Conservation (phyloP, 2,888 invertebrate species). For the Torymus auratus region DNA sequence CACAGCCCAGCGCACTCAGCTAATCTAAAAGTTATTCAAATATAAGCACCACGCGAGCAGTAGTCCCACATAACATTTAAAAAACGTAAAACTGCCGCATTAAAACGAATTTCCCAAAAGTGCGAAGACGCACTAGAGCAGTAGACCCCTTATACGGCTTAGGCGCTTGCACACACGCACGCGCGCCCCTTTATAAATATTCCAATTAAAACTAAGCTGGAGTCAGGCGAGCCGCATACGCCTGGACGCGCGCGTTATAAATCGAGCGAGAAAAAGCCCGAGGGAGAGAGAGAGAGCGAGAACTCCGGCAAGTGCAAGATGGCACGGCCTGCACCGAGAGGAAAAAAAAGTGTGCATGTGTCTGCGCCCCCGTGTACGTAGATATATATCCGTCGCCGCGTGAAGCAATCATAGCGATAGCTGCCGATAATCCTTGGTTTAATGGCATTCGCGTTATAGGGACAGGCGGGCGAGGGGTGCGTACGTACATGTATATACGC, state of each 20-base stretch:
- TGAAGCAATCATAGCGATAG: conserved; percentile 57
- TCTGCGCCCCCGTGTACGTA: too few relatives aligned
- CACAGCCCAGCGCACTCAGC: too few relatives aligned
- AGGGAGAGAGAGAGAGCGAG: conserved; percentile 12
- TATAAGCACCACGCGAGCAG: too few relatives aligned
- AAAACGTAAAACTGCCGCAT: too few relatives aligned
- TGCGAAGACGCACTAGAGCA: too few relatives aligned
- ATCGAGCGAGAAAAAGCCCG: conserved; percentile 52
- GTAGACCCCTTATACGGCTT: neutral
- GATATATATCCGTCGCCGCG: neutral
- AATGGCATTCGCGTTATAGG: conserved; percentile 48
- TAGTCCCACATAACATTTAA: too few relatives aligned
- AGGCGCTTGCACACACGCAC: neutral
- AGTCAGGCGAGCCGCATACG: neutral
- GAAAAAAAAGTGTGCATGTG: too few relatives aligned
- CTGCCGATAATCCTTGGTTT: conserved; percentile 57
- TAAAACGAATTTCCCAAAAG: too few relatives aligned
- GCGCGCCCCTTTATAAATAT: conserved; percentile 55
- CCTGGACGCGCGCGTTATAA: conserved; percentile 32
- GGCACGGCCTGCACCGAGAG: too few relatives aligned
- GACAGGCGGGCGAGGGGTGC: neutral
- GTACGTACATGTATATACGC: neutral
- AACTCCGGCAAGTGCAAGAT: neutral
- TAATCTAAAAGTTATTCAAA: too few relatives aligned
- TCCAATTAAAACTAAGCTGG: conserved; percentile 53